These are phyloP conservation scores for Tachuris rubrigastra DNA, from an alignment of 2,113 vertebrate genomes.

Conservation along the genomic window DNA sequence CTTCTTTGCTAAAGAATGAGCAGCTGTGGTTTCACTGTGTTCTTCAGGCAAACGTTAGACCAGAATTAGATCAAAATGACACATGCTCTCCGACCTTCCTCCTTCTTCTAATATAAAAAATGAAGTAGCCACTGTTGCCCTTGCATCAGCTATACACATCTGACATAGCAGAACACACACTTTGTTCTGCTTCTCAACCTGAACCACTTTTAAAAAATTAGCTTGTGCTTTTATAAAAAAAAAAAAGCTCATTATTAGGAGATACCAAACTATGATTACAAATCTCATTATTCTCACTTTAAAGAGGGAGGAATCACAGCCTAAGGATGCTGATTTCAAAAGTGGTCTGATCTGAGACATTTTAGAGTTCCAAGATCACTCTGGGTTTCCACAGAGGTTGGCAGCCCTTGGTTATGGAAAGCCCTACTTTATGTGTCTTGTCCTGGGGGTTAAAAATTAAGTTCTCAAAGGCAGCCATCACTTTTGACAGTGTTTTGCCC, in stretches of 20 bases:
- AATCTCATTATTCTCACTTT: background rate
- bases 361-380: background rate
- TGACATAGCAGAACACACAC: background rate
- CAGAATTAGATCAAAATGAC: conserved; percentile 23
- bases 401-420: background rate
- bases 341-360: background rate
- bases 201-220: background rate
- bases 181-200: background rate
- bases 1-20: background rate
- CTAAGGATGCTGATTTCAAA: background rate
- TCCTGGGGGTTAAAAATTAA: background rate
- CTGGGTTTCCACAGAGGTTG: background rate
- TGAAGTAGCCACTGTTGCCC: background rate
- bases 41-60: background rate
- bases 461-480: background rate
- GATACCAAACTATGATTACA: background rate
- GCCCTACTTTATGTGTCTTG: background rate
- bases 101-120: background rate
- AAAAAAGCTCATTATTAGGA: background rate
- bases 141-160: background rate
- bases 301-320: background rate
- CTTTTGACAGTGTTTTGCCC: background rate
- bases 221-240: background rate
- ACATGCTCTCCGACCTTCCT: background rate
- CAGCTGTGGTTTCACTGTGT: conserved; percentile 21